Percentiles rank a stretch among this genome's conserved stretches.
Conservation (phyloP, 1,140 invertebrate genomes). For the Drosophila mayri region DNA sequence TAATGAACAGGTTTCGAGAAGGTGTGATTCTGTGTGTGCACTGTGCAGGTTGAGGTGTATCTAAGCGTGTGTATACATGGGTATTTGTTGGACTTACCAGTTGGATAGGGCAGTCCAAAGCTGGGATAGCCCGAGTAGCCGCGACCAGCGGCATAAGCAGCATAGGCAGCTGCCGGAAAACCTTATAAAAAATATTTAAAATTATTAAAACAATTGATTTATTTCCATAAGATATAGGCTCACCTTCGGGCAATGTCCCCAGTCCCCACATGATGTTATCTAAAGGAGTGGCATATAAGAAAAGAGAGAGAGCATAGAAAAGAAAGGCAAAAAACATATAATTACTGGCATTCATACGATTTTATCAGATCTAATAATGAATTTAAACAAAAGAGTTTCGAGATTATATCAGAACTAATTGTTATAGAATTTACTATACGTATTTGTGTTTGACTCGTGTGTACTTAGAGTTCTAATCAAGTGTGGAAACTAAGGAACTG, state of each 20-base stretch:
- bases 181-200: constrained; percentile 86
- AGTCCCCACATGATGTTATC: constrained; percentile 98
- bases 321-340: constrained; percentile 68
- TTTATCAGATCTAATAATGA: constrained; percentile 57
- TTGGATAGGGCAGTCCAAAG: constrained; percentile 97
- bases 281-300: constrained; percentile 86
- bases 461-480: constrained; percentile 67
- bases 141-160: constrained; percentile 96
- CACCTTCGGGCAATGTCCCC: constrained; percentile 98
- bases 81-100: constrained; percentile 90
- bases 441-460: constrained; percentile 36
- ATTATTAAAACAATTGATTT: background rate
- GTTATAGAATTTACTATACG: constrained; percentile 55
- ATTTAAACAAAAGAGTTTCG: constrained; percentile 38
- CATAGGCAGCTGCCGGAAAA: constrained; percentile 96
- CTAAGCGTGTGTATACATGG: constrained; percentile 18
- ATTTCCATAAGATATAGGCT: constrained; percentile 85
- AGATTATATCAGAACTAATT: constrained; percentile 56
- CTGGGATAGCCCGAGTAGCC: constrained; percentile 98
- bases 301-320: constrained; percentile 61
- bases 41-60: constrained; percentile 18
- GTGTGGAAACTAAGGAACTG: constrained; percentile 63
- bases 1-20: constrained; percentile 14
- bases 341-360: constrained; percentile 64
- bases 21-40: constrained; percentile 13